Base-by-base conservation (phyloP, 2,888 invertebrate genomes). In the Drosophila subsilvestris region DNA sequence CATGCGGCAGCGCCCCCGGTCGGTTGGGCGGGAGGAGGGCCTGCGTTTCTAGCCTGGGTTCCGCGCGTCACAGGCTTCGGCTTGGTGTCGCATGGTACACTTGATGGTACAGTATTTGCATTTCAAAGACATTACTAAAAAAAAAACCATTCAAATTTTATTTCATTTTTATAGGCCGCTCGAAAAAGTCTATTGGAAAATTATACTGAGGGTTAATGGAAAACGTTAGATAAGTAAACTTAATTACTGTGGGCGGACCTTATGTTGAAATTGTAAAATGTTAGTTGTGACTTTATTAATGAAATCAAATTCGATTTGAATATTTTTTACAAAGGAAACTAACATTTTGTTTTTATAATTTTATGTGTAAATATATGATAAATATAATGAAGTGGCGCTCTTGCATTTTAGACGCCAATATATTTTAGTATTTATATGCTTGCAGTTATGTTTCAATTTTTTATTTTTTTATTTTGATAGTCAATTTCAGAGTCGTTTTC, bases 291-390 rank as follows among this genome's bases (percentile, higher is more conserved):
- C 49, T 49, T 49, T 22, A 49, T 27, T 27, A 27, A 22, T 49
- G 14, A 49, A 49, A 25, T 27, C 27, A 49, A 49, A 49, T 27
- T 48, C 20, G 9, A 22, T 18, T 48, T 47, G 37, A 37, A 37
- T 37, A 37, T 37, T 37, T 37, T n/a, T 37, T 37, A 14, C 37
- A 37, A 37, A 37, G 37, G 14, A n/a, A n/a, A 37, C 37, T 37
- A 37, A 37, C 37, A 37, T 14, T 37, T 37, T 37, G 6, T 37
- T 37, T 14, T 78, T 80, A 76, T 84, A 81, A 76, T 79, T 79
- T 76, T 63, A 74, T 72, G 74, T 84, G 84, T 84, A 84, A 81
- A 84, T 84, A 83, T 83, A 75, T 60, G 71, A 76, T 81, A 76
- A 74, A 76, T 75, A 79, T 79, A 75, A 74, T 80, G 74, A 69